These are phyloP conservation scores for Ophion ventricosus DNA, from an alignment of 2,888 invertebrate species.

Conservation along the genomic window DNA sequence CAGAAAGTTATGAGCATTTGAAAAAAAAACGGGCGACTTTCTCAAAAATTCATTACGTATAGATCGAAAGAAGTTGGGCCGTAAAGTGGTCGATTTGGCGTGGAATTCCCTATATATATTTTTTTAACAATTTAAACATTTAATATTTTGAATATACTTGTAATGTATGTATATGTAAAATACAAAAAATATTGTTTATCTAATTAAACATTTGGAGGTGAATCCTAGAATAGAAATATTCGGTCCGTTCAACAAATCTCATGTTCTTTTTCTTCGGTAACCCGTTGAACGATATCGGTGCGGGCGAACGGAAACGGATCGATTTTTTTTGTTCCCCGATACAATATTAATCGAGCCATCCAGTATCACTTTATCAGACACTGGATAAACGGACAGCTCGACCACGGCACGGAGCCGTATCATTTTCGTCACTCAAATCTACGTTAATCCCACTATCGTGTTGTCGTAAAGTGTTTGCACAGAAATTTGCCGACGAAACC, in stretches of 20 bases:
- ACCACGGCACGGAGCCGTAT: not conserved
- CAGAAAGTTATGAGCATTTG: too few relatives aligned
- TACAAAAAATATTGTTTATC: not conserved
- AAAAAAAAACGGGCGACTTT: too few relatives aligned
- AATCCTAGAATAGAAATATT: too few relatives aligned
- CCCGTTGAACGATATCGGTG: too few relatives aligned
- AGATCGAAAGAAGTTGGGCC: too few relatives aligned
- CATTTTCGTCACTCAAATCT: conserved; percentile 4
- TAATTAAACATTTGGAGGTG: too few relatives aligned
- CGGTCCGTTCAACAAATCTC: too few relatives aligned
- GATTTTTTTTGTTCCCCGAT: not conserved
- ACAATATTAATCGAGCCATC: not conserved
- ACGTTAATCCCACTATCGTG: not conserved
- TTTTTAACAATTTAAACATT: not conserved
- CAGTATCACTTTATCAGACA: not conserved
- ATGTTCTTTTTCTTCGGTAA: too few relatives aligned
- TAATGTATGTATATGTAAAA: not conserved
- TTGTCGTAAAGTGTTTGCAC: not conserved
- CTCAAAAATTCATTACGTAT: too few relatives aligned
- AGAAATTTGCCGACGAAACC: conserved; percentile 1
- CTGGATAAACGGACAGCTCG: not conserved
- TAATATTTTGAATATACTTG: not conserved
- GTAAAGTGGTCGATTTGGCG: too few relatives aligned
- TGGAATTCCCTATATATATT: not conserved
- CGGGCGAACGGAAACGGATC: too few relatives aligned